Conservation (phyloP, 2,797 vertebrate species). For the Gephyroberyx darwinii region DNA sequence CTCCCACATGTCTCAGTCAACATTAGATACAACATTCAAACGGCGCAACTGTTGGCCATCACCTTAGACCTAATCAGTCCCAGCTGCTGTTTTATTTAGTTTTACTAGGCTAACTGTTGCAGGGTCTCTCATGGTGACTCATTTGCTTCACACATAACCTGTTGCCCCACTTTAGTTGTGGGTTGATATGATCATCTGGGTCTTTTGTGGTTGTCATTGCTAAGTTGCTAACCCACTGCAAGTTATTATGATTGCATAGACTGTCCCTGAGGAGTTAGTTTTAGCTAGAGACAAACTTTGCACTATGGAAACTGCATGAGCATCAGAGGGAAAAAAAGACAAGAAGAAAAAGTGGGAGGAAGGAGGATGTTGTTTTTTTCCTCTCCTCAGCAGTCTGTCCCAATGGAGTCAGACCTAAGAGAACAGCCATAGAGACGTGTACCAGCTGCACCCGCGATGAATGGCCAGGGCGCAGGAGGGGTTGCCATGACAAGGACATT, state of each 20-base stretch:
- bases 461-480: constrained; percentile 50
- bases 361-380: constrained; percentile 5
- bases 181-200: not conserved
- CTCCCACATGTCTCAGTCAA: too few relatives aligned
- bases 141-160: not conserved
- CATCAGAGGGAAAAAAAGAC: constrained; percentile 27
- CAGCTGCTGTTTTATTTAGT: not conserved
- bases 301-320: constrained; percentile 41
- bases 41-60: too few relatives aligned
- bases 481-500: constrained; percentile 71
- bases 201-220: constrained; percentile 35
- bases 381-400: constrained; percentile 38
- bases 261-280: constrained; percentile 39
- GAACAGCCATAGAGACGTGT: constrained; percentile 60
- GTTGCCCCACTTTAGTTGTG: constrained; percentile 40
- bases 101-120: not conserved
- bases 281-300: constrained; percentile 6
- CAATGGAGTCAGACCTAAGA: constrained; percentile 41
- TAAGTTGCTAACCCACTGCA: constrained; percentile 27
- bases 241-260: constrained; percentile 24
- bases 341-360: constrained; percentile 17
- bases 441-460: constrained; percentile 68
- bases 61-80: not conserved
- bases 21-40: too few relatives aligned
- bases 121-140: not conserved